Evolutionary conservation across 2,888 invertebrate species (phyloP).

Genomic region (Drosophila subquinaria): DNA sequence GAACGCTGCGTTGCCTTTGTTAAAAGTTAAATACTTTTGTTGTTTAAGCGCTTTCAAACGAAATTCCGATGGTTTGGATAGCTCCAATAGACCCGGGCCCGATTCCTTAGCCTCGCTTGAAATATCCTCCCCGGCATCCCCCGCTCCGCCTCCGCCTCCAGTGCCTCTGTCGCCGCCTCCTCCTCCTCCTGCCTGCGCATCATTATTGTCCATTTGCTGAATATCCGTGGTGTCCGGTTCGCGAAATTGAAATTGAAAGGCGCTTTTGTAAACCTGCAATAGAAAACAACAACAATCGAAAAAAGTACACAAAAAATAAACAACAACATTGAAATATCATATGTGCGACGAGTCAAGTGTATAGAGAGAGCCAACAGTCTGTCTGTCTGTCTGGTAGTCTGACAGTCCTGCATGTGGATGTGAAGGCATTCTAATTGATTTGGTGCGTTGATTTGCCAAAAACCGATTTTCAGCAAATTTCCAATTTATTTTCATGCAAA

Average conservation of each 20-base stretch:
- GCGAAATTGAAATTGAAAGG: constrained; percentile 85
- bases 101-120: constrained; percentile 75
- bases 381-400: background rate
- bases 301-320: constrained; percentile 2
- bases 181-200: constrained; percentile 49
- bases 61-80: constrained; percentile 85
- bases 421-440: constrained; percentile 79
- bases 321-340: constrained; percentile 37
- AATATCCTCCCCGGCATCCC: constrained; percentile 58
- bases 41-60: constrained; percentile 85
- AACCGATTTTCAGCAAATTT: constrained; percentile 66
- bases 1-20: constrained; percentile 71
- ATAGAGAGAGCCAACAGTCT: background rate
- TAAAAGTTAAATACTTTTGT: constrained; percentile 83
- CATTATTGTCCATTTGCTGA: constrained; percentile 73
- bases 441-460: constrained; percentile 62
- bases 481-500: constrained; percentile 77
- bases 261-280: constrained; percentile 82
- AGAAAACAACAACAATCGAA: constrained; percentile 27
- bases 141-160: constrained; percentile 51
- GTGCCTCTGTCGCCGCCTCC: constrained; percentile 15
- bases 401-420: constrained; percentile 16
- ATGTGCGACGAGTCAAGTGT: constrained; percentile 11
- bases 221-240: constrained; percentile 81
- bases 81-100: constrained; percentile 83